phyloP scores from a whole-genome alignment of 2,888 invertebrate genomes.

The Meteorus cinctellus region DNA sequence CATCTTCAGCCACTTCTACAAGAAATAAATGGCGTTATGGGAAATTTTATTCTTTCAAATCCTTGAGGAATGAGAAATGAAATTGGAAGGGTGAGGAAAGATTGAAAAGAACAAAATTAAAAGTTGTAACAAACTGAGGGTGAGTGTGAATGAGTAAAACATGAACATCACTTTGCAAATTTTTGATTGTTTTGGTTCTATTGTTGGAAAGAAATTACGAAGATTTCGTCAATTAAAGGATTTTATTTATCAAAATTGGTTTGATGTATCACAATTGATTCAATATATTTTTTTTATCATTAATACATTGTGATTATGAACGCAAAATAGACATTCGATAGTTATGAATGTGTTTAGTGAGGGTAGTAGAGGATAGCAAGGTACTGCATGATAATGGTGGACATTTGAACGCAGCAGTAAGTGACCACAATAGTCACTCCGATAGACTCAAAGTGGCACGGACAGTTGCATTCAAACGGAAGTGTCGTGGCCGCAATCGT shows the following conservation, averaged over 20 bases:
- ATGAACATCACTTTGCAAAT: neutral
- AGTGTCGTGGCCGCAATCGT: conserved; percentile 26
- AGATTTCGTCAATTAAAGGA: too few species aligned
- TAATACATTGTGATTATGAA: too few species aligned
- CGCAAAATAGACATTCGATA: neutral
- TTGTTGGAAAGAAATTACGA: too few species aligned
- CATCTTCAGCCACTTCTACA: too few species aligned
- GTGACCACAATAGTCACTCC: conserved; percentile 48
- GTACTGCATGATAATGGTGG: neutral
- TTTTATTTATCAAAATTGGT: too few species aligned
- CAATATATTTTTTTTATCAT: too few species aligned
- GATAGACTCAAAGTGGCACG: conserved; percentile 39
- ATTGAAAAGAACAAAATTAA: neutral
- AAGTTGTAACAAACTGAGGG: neutral
- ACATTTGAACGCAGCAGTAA: conserved; percentile 42
- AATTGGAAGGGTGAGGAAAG: neutral
- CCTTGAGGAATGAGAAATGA: neutral
- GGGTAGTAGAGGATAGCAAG: neutral
- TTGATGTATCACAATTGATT: too few species aligned
- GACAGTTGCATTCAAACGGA: conserved; percentile 33
- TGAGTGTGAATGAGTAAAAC: neutral
- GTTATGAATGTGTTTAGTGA: neutral
- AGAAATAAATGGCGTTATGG: neutral
- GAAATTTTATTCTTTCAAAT: neutral
- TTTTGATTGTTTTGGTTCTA: too few species aligned